phyloP scores from a whole-genome alignment of 1,140 invertebrate genomes.

The Pseudomyrmex gracilis region DNA sequence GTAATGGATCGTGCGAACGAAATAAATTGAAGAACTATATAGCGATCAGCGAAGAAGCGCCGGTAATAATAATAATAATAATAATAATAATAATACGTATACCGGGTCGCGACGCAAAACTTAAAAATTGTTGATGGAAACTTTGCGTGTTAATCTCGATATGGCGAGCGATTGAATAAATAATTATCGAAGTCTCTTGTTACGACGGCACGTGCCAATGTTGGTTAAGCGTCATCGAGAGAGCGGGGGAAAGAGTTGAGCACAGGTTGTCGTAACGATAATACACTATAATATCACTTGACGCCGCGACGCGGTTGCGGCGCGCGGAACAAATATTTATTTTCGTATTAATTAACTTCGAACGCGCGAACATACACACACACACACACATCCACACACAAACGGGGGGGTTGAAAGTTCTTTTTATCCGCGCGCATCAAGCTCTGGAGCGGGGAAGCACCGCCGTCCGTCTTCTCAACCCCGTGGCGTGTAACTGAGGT shows the following conservation, averaged over 20 bases:
- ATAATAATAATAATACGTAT: too few relatives aligned
- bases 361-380: background rate
- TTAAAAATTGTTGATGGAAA: background rate
- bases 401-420: background rate
- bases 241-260: conserved; percentile 38
- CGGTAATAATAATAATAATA: too few relatives aligned
- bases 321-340: conserved; percentile 32
- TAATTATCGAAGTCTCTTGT: background rate
- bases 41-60: too few relatives aligned
- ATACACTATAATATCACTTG: background rate
- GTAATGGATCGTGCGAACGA: too few relatives aligned
- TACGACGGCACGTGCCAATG: background rate
- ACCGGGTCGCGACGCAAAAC: background rate
- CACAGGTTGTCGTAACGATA: background rate
- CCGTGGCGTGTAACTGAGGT: conserved; percentile 74
- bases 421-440: background rate
- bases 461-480: conserved; percentile 73
- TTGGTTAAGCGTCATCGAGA: background rate
- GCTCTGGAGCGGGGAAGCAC: conserved; percentile 17
- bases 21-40: too few relatives aligned
- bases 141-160: background rate
- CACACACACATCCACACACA: too few relatives aligned
- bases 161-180: background rate
- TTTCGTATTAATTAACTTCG: conserved; percentile 4
- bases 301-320: background rate